Evolutionary conservation across 2,797 vertebrate genomes (phyloP).

Genomic region (Rhinogobio ventralis): DNA sequence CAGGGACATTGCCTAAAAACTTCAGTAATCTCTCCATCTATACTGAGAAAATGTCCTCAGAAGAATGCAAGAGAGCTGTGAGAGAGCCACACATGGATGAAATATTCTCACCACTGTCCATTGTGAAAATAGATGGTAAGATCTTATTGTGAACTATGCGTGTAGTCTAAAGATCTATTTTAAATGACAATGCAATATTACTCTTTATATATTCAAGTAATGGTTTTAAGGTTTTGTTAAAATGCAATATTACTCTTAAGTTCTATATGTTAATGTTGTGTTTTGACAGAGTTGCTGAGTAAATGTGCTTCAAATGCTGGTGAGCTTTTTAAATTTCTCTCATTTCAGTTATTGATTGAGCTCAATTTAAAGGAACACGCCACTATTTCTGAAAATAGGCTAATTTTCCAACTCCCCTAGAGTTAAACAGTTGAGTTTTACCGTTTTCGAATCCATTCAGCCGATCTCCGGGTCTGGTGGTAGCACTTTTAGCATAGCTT

Average conservation of each 20-base stretch:
- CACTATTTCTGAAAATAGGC: too few relatives aligned
- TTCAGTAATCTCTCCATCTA: constrained; percentile 25
- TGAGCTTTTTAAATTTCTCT: constrained; percentile 30
- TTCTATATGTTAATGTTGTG: neutral
- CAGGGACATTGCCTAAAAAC: neutral
- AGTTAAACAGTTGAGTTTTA: too few relatives aligned
- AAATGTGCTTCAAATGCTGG: constrained; percentile 1
- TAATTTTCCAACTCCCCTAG: too few relatives aligned
- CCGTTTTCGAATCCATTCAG: too few relatives aligned
- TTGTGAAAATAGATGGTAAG: constrained; percentile 69
- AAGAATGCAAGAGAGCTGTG: neutral
- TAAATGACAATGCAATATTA: neutral
- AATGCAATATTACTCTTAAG: neutral
- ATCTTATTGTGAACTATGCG: neutral
- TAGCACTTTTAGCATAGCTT: too few relatives aligned
- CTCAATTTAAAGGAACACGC: too few relatives aligned
- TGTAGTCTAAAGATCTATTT: neutral
- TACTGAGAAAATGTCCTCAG: constrained; percentile 64
- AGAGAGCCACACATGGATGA: constrained; percentile 55
- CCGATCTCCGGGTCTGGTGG: too few relatives aligned
- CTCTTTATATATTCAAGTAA: too few relatives aligned
- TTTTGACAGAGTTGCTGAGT: constrained; percentile 38
- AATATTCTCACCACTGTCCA: constrained; percentile 65
- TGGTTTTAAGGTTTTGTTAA: neutral
- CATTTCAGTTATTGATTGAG: neutral